phyloP scores from a whole-genome alignment of 2,888 invertebrate genomes.

The Onthophagus sagittarius region DNA sequence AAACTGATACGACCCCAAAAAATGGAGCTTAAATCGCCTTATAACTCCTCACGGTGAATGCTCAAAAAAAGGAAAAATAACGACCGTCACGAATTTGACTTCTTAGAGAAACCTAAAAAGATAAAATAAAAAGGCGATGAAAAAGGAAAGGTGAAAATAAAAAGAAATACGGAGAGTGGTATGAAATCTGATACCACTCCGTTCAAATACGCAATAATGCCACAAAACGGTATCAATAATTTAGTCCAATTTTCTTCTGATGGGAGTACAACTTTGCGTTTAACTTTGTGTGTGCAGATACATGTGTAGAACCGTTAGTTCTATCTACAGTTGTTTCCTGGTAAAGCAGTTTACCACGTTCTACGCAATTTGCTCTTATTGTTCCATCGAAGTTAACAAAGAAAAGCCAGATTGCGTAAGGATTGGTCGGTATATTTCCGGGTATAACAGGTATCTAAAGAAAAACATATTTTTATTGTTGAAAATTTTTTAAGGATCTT shows the following conservation, averaged over 20 bases:
- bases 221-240: neutral
- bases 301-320: neutral
- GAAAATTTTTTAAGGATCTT: too few relatives aligned
- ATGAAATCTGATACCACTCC: neutral
- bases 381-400: neutral
- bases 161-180: neutral
- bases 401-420: neutral
- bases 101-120: neutral
- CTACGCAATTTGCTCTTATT: neutral
- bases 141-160: neutral
- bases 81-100: neutral
- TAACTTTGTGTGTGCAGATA: neutral
- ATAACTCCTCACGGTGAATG: neutral
- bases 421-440: neutral
- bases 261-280: neutral
- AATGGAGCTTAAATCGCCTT: neutral
- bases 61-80: neutral
- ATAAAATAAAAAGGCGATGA: too few relatives aligned
- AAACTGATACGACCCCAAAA: constrained; percentile 21
- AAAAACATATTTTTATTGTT: too few relatives aligned
- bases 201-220: neutral
- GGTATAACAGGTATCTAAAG: neutral
- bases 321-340: neutral
- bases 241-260: neutral
- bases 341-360: neutral